Evolutionary conservation across 2,797 vertebrate species (phyloP).

Genomic region (Channallabes apus): DNA sequence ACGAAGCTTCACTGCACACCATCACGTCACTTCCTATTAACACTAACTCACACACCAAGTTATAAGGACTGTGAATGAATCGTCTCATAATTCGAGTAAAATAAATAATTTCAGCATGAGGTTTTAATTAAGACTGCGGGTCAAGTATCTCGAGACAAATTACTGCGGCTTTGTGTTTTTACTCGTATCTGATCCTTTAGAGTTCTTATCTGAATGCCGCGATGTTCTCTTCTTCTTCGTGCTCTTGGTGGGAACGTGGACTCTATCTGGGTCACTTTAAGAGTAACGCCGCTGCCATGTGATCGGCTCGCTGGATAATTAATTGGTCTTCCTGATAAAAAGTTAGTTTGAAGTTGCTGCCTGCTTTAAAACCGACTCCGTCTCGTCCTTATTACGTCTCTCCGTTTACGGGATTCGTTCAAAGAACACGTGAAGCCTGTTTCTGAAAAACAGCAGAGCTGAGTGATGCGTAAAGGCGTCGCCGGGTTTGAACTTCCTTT

Average conservation of each 20-base stretch:
- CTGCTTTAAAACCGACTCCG: not conserved
- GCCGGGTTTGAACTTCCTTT: too few species aligned
- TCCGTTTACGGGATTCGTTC: not conserved
- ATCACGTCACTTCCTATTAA: not conserved
- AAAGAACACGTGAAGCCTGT: not conserved
- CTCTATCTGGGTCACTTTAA: not conserved
- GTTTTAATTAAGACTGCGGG: not conserved
- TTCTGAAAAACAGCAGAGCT: not conserved
- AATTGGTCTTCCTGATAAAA: not conserved
- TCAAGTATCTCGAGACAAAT: not conserved
- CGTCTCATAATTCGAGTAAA: not conserved
- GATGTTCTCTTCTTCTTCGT: too few species aligned
- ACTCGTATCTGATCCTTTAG: too few species aligned
- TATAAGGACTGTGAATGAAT: not conserved
- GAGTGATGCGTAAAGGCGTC: not conserved
- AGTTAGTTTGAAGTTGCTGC: not conserved
- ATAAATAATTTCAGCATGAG: not conserved
- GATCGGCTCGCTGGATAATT: not conserved
- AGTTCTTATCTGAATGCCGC: too few species aligned
- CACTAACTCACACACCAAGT: constrained; percentile 6
- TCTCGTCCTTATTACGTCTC: not conserved
- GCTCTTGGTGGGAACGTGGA: too few species aligned
- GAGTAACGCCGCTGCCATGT: not conserved
- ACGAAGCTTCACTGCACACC: constrained; percentile 1
- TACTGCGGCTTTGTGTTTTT: too few species aligned